Percentiles rank a stretch among this genome's conserved stretches.
Conservation (phyloP, 2,113 vertebrate genomes). For the Athene cunicularia region DNA sequence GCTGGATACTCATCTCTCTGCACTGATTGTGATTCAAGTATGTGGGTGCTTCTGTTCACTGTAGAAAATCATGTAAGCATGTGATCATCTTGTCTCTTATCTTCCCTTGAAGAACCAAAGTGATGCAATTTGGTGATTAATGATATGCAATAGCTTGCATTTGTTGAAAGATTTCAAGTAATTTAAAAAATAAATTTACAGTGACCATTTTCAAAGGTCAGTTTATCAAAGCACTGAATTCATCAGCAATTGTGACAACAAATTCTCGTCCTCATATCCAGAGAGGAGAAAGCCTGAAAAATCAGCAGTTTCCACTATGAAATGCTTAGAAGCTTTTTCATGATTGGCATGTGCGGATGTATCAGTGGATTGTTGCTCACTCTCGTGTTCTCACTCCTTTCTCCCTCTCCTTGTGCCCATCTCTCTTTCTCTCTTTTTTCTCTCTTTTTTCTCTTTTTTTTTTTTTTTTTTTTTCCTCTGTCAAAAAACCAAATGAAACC, state of each 20-base stretch:
- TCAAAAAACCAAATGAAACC: not conserved
- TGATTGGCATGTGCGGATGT: fast-evolving
- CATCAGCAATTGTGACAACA: not conserved
- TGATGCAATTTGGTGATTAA: fast-evolving
- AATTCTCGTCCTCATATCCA: not conserved
- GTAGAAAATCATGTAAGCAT: not conserved
- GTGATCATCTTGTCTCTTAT: not conserved
- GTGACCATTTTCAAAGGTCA: not conserved
- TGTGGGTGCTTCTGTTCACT: not conserved
- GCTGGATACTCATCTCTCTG: not conserved
- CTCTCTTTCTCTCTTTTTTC: not conserved
- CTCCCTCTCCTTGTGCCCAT: not conserved
- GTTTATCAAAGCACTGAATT: not conserved
- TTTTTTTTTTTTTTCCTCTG: not conserved
- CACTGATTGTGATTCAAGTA: not conserved
- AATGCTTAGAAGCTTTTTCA: not conserved
- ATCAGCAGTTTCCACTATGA: not conserved
- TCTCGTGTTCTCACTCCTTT: not conserved
- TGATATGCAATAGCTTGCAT: not conserved
- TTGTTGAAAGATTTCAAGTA: not conserved
- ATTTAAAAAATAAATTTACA: not conserved
- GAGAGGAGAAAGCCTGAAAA: not conserved
- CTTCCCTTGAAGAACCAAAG: not conserved
- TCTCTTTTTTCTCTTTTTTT: not conserved
- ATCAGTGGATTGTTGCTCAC: not conserved